A percentile compares a stretch with the other conserved stretches of the same genome.
These are phyloP conservation scores for Microctonus brassicae DNA, from an alignment of 2,888 invertebrate genomes.

Conservation along the genomic window DNA sequence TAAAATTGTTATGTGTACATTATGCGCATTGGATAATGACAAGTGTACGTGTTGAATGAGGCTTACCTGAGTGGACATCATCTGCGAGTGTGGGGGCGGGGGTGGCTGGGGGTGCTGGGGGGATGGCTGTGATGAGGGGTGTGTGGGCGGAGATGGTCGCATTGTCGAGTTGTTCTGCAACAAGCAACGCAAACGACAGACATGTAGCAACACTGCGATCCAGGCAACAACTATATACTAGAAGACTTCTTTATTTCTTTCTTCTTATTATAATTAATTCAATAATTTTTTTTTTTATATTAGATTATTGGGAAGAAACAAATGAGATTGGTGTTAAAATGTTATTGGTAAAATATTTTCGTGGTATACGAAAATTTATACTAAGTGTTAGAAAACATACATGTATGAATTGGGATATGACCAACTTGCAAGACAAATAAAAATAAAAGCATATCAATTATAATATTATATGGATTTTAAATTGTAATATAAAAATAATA, in stretches of 20 bases:
- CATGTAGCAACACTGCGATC: slow-evolving; percentile 70
- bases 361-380: neutral
- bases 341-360: slow-evolving; percentile 11
- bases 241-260: slow-evolving; percentile 51
- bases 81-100: slow-evolving; percentile 85
- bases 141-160: slow-evolving; percentile 86
- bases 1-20: slow-evolving; percentile 8
- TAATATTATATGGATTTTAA: neutral
- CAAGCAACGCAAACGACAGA: slow-evolving; percentile 70
- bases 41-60: slow-evolving; percentile 57
- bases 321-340: slow-evolving; percentile 31
- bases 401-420: neutral
- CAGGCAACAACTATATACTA: slow-evolving; percentile 66
- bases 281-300: neutral
- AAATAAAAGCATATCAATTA: neutral
- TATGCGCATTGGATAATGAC: slow-evolving; percentile 13
- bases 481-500: neutral
- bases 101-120: slow-evolving; percentile 82
- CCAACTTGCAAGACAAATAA: slow-evolving; percentile 17
- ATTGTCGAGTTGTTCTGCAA: slow-evolving; percentile 81
- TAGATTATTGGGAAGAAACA: slow-evolving; percentile 18
- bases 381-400: slow-evolving; percentile 19
- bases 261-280: neutral
- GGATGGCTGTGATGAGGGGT: slow-evolving; percentile 93
- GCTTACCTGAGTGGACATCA: slow-evolving; percentile 82